phyloP scores from a whole-genome alignment of 23 tunicate genomes.

The Ciona savignyi region DNA sequence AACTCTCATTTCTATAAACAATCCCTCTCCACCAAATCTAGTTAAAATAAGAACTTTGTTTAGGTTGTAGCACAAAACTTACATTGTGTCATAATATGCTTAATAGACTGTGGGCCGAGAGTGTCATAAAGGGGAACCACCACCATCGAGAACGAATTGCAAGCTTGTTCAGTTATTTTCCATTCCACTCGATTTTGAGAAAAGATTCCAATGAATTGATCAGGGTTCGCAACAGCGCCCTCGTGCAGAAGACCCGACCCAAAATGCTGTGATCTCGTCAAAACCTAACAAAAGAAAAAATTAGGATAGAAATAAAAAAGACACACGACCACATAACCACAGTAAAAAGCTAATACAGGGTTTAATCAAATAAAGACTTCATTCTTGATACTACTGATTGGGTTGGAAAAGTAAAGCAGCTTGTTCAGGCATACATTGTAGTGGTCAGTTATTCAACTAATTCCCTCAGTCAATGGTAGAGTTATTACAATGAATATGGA shows the following conservation, averaged over 20 bases:
- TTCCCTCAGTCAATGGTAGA: no score
- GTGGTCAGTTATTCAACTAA: no score
- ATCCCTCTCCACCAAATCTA: background rate
- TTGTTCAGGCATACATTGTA: no score
- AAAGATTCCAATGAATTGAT: conserved; percentile 73
- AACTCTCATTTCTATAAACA: background rate
- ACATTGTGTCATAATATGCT: conserved; percentile 71
- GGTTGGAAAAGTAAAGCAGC: no score
- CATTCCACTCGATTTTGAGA: conserved; percentile 85
- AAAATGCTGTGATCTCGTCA: conserved; percentile 41
- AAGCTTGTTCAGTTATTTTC: conserved; percentile 76
- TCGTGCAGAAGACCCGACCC: conserved; percentile 74
- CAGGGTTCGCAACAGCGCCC: conserved; percentile 57
- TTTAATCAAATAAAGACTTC: no score
- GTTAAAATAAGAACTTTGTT: background rate
- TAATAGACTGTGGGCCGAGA: conserved; percentile 71
- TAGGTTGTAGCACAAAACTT: conserved; percentile 35
- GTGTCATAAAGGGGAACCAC: conserved; percentile 97
- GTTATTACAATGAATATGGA: no score
- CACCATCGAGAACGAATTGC: conserved; percentile 82
- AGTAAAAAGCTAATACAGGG: no score
- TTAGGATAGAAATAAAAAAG: no score
- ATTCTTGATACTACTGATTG: no score
- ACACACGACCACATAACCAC: no score
- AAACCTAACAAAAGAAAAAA: conserved; percentile 27